Evolutionary conservation across 1,140 invertebrate genomes (phyloP), one percentile per base, ranked within the genome.

Genomic region (Ctenoplectra terminalis): DNA sequence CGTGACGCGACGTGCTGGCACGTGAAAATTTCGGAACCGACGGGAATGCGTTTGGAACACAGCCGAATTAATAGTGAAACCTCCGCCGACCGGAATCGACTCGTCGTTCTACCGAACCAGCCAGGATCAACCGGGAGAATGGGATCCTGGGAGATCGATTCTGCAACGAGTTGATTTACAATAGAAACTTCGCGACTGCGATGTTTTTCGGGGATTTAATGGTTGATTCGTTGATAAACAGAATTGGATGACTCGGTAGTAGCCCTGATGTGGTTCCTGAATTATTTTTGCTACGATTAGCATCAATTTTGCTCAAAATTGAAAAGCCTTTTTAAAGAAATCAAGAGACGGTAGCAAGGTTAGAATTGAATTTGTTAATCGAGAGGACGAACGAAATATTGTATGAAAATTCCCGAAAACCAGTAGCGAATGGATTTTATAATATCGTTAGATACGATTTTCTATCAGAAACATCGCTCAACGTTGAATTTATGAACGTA

Each of bases 1-100:
- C 70, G 70, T 80, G 77, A 80, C 77, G 58, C 77, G 69, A 54
- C 58, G 58, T 80, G 40, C 58, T 40, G 46, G 48, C 69, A 73
- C 69, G 77, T 73, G 77, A 63, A 79, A 79, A 79, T 79, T 63
- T 50, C 43, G 29, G 31, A 23, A 26, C 26, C 34, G 67, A 46
- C 56, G 69, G 61, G 73, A 40, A 66, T 29, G 34, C 26, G 77
- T 73, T 73, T 54, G 15, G 31, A 63, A 73, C 70, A 63, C 56
- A 34, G 20, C 4, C 74, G 69, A 48, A 73, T 73, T 80, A 63
- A 72, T 63, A 61, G 69, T 15, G 43, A 43, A 58, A 73, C 63
- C 56, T 26, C 29, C 26, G 13, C 23, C 31, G 31, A 61, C 46
- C 31, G 6, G 60, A 17, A 75, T 75, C 73, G 37, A 50, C 56